phyloP scores from a whole-genome alignment of 2,113 vertebrate species.

The Odocoileus hemionus region DNA sequence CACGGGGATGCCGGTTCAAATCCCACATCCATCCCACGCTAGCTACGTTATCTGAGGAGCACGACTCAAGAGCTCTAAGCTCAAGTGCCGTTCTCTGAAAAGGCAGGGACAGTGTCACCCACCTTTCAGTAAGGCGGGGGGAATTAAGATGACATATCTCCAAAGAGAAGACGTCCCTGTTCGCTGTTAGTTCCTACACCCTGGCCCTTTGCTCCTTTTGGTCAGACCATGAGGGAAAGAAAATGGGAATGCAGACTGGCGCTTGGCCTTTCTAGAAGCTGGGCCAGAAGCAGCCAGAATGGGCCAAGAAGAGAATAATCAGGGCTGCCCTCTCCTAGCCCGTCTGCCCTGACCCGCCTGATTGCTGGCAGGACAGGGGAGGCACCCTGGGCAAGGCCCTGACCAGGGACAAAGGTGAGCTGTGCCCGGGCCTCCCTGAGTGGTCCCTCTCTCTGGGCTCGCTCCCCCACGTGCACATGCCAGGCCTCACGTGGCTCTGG shows the following conservation, averaged over 20 bases:
- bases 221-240: background rate
- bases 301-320: background rate
- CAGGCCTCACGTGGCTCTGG: background rate
- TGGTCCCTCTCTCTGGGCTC: background rate
- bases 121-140: background rate
- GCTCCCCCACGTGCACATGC: fast-evolving
- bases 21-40: background rate
- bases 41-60: background rate
- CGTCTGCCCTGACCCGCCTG: background rate
- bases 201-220: background rate
- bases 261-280: background rate
- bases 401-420: background rate
- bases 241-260: background rate
- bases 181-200: background rate
- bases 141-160: background rate
- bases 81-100: background rate
- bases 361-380: background rate
- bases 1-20: background rate
- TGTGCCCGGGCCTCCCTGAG: too few species aligned
- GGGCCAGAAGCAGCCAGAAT: background rate
- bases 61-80: background rate
- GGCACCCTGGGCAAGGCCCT: background rate
- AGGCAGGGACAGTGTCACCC: background rate
- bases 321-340: fast-evolving
- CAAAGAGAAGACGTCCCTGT: background rate